Evolutionary conservation across 2,113 vertebrate genomes (phyloP), one percentile per base, ranked within the genome.

Genomic region (Okapia johnstoni): DNA sequence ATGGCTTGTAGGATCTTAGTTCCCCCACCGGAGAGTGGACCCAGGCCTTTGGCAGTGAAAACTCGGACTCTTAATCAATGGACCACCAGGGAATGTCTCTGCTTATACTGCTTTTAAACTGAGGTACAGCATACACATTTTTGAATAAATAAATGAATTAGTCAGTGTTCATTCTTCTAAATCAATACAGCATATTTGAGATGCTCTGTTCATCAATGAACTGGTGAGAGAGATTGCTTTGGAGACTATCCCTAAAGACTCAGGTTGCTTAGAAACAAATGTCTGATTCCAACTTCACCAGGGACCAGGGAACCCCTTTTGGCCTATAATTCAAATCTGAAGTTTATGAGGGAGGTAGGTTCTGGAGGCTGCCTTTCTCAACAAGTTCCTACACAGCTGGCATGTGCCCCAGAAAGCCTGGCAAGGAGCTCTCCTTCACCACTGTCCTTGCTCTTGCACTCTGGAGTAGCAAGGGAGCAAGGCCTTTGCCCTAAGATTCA

Each of bases 381-480:
- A 1, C 3, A 54, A 40, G 40, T n/a, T 52, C 36, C 19, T 66
- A 2, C 19, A 17, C 1, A 80, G 6, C 28, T 48, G 40, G 3
- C 4, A 55, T 40, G 55, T 88, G 26, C 3, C 36, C 33, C 13
- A 66, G n/a, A 43, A 28, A 26, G 7, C n/a, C 52, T 25, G 1
- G 11, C 46, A 80, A 95, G n/a, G n/a, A 61, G 43, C 11, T 66
- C 12, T 46, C 3, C 13, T 15, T 95, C n/a, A 77, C 46, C 60
- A 5, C 13, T 33, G 5, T 11, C 55, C 36, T 83, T 3, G 6
- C 4, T 33, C 52, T 48, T n/a, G 0, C 0, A 36, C 0, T 43
- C 13, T 4, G 10, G 6, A 52, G 7, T 50, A n/a, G 2, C 33
- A 81, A 57, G 23, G 3, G 19, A 76, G 2, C 0, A 26, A 61